Evolutionary conservation across 1,140 invertebrate species (phyloP).

Genomic region (Sarcophaga peregrina): DNA sequence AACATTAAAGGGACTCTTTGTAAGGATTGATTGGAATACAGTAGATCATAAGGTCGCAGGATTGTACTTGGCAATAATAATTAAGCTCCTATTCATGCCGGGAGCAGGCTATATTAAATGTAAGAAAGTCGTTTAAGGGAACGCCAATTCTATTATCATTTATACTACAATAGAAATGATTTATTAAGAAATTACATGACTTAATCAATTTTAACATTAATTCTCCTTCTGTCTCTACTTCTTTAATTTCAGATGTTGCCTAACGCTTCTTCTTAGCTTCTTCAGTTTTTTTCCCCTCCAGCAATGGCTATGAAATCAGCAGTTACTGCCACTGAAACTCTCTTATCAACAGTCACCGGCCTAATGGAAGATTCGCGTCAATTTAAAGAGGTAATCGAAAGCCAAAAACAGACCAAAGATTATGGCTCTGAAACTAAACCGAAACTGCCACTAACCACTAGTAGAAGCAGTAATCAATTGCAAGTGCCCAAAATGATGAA

Average conservation of each 20-base stretch:
- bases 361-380: conserved; percentile 37
- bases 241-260: conserved; percentile 1
- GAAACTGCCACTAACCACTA: not conserved
- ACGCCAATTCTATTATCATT: too few species aligned
- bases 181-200: too few species aligned
- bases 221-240: not conserved
- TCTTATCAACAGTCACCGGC: not conserved
- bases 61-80: too few species aligned
- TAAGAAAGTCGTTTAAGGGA: too few species aligned
- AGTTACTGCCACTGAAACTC: conserved; percentile 20
- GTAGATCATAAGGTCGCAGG: too few species aligned
- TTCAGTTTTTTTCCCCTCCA: too few species aligned
- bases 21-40: too few species aligned
- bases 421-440: not conserved
- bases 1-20: too few species aligned
- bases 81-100: too few species aligned
- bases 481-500: conserved; percentile 28
- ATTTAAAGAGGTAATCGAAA: conserved; percentile 22
- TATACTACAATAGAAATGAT: too few species aligned
- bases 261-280: not conserved
- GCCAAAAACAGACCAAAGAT: conserved; percentile 13
- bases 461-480: conserved; percentile 2
- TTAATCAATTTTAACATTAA: too few species aligned
- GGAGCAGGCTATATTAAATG: too few species aligned
- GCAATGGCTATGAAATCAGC: conserved; percentile 33